These are phyloP conservation scores for Malacosoma neustria DNA, from an alignment of 2,888 invertebrate species.

Conservation along the genomic window DNA sequence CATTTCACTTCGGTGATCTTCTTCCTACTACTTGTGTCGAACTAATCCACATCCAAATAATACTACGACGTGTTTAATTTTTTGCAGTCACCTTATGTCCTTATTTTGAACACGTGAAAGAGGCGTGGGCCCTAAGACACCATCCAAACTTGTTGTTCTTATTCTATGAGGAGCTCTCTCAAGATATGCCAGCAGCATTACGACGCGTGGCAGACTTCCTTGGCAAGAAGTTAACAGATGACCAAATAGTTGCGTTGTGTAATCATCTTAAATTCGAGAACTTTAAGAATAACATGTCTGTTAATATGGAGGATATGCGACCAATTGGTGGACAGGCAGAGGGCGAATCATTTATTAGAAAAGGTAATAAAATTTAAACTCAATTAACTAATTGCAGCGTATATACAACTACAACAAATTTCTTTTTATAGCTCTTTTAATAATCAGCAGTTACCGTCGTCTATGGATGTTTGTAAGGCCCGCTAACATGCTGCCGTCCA, in stretches of 20 bases:
- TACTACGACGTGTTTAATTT: neutral
- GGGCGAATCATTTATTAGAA: slow-evolving; percentile 15
- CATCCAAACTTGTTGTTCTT: slow-evolving; percentile 80
- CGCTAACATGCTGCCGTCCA: too few relatives aligned
- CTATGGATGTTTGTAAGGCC: too few relatives aligned
- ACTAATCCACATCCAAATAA: too few relatives aligned
- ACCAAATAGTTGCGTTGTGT: slow-evolving; percentile 69
- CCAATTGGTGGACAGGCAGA: slow-evolving; percentile 5
- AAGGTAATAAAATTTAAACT: too few relatives aligned
- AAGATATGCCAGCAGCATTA: slow-evolving; percentile 33
- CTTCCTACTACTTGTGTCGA: too few relatives aligned
- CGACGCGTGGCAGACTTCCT: slow-evolving; percentile 71
- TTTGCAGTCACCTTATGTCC: slow-evolving; percentile 46
- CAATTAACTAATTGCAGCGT: too few relatives aligned
- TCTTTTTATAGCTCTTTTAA: too few relatives aligned
- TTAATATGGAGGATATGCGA: slow-evolving; percentile 10
- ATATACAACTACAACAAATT: too few relatives aligned
- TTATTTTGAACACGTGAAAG: slow-evolving; percentile 82
- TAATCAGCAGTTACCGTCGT: too few relatives aligned
- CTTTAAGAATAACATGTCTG: slow-evolving; percentile 81
- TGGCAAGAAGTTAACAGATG: slow-evolving; percentile 52
- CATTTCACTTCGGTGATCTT: too few relatives aligned
- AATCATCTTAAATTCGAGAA: slow-evolving; percentile 81
- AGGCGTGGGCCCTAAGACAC: slow-evolving; percentile 78
- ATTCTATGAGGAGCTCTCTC: slow-evolving; percentile 81